Evolutionary conservation across 2,797 vertebrate species (phyloP).

Genomic region (Sebastes vulpes): DNA sequence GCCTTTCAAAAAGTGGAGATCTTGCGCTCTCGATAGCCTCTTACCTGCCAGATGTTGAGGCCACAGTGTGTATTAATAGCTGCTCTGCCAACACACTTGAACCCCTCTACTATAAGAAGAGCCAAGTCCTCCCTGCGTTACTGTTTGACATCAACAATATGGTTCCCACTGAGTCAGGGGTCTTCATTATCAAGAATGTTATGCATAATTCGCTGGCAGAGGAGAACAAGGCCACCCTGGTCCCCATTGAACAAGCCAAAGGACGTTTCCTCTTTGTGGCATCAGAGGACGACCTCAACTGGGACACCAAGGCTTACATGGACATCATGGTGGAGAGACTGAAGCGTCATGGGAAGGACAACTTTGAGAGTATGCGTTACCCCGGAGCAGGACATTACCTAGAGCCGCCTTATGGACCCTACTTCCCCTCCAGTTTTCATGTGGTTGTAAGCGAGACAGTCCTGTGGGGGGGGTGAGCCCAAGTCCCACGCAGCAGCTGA

Average conservation of each 20-base stretch:
- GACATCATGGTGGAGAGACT: constrained; percentile 72
- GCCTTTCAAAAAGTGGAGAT: constrained; percentile 85
- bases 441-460: accelerated
- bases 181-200: background rate
- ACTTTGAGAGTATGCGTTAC: constrained; percentile 67
- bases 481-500: constrained; percentile 66
- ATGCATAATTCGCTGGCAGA: constrained; percentile 48
- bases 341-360: constrained; percentile 58
- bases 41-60: constrained; percentile 79
- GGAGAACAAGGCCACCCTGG: constrained; percentile 68
- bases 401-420: constrained; percentile 73
- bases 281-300: constrained; percentile 87
- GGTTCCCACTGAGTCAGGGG: constrained; percentile 28
- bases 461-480: constrained; percentile 67
- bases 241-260: constrained; percentile 87
- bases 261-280: constrained; percentile 88
- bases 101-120: constrained; percentile 73
- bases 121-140: constrained; percentile 57
- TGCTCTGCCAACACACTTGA: constrained; percentile 73
- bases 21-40: constrained; percentile 84
- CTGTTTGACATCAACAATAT: background rate
- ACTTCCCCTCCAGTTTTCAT: constrained; percentile 68
- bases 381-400: constrained; percentile 74
- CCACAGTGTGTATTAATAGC: constrained; percentile 86
- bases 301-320: constrained; percentile 78